A percentile compares a stretch with the other conserved stretches of the same genome.
Evolutionary conservation across 2,888 invertebrate species (phyloP).

Genomic region (Leptinotarsa peninsularis): DNA sequence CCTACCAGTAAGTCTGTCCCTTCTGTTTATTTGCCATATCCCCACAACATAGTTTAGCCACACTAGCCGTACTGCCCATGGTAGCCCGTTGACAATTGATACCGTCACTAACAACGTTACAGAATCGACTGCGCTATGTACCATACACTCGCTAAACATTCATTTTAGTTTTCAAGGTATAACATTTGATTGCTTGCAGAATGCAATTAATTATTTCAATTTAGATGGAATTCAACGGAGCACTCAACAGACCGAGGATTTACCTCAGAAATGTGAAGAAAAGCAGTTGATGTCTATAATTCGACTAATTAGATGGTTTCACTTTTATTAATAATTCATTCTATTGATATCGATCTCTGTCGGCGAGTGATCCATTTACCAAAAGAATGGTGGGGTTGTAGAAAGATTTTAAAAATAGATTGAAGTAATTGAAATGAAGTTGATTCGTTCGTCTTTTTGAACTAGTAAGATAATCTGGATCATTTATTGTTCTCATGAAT

Average conservation of each 20-base stretch:
- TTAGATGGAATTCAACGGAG: not conserved
- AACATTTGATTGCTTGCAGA: conserved; percentile 22
- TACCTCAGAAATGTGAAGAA: not conserved
- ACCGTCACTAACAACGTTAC: conserved; percentile 8
- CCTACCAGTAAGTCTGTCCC: not conserved
- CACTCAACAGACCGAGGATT: conserved; percentile 5
- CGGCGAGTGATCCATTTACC: not conserved
- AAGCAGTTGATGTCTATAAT: not conserved
- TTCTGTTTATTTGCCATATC: conserved; percentile 31
- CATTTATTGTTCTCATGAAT: too few relatives aligned
- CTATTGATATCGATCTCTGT: conserved; percentile 19
- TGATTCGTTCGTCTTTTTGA: too few relatives aligned
- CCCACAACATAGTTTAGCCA: conserved; percentile 50
- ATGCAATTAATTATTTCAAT: conserved; percentile 24
- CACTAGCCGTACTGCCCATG: conserved; percentile 54
- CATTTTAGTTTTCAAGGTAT: conserved; percentile 33
- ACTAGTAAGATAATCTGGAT: too few relatives aligned
- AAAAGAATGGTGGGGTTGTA: too few relatives aligned
- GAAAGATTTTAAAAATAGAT: too few relatives aligned
- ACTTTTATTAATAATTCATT: conserved; percentile 26
- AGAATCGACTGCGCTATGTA: conserved; percentile 24
- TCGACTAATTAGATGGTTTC: conserved; percentile 22
- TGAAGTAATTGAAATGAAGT: too few relatives aligned
- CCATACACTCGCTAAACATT: conserved; percentile 12
- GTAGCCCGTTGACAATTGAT: conserved; percentile 1